Base-by-base conservation (phyloP, 2,797 vertebrate species). In the Eulemur albifrons region DNA sequence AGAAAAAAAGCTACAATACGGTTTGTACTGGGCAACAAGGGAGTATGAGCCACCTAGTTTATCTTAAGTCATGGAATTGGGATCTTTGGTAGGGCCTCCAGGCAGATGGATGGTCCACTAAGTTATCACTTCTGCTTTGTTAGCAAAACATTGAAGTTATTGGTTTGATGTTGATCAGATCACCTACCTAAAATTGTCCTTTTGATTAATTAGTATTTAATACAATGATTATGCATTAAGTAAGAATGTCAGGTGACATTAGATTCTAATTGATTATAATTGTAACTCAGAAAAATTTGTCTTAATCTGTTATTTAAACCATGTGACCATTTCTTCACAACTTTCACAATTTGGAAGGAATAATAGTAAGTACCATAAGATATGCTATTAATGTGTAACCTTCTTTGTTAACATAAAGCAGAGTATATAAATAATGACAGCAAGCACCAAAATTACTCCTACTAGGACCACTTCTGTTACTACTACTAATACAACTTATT, bases 281-380 rank as follows among this genome's bases (percentile, higher is more conserved):
- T 83, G 2, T 38, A 8, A 73, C 23, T 50, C 61, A 79, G 11
- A 50, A 85, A 76, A 35, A 7, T 11, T 23, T 86, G 13, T 72
- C 15, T 89, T 77, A 63, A 85, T 50, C 23, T 79, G 20, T 54
- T 73, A 85, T 35, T 86, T 25, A 94, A 65, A 72, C 1, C 12
- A 27, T 50, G 5, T 50, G 59, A 48, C 38, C 11, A 59, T 94
- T 93, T 93, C 20, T 80, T 83, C 3, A 75, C 40, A 96, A 54
- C 2, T 52, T 93, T 30, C 72, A 61, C 21, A 93, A 54, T 50
- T 81, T 95, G 6, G 8, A 79, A 32, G 10, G 38, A 43, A 63
- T n/a, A 59, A 30, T 38, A 20, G 2, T 65, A 86, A 92, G 17
- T 5, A 40, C 12, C 21, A 4, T 67, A 23, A 52, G 27, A 20